Conservation (phyloP, 2,888 invertebrate species). For the Spilosoma lubricipeda region DNA sequence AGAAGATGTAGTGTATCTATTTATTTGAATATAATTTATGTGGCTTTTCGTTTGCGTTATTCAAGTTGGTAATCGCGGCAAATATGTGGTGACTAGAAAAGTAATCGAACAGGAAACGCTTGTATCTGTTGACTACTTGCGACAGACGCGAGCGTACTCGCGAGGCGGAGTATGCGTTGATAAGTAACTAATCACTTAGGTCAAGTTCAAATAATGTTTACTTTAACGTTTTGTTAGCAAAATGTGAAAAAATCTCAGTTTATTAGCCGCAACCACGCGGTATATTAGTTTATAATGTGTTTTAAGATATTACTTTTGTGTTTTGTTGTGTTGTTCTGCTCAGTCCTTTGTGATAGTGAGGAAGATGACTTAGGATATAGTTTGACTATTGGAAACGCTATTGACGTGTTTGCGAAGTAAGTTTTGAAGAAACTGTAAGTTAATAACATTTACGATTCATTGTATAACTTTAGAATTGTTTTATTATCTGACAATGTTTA, state of each 20-base stretch:
- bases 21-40: neutral
- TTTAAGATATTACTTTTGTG: conserved; percentile 59
- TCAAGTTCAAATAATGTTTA: conserved; percentile 81
- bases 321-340: conserved; percentile 60
- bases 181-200: conserved; percentile 75
- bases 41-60: neutral
- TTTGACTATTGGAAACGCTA: conserved; percentile 77
- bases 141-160: conserved; percentile 22
- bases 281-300: conserved; percentile 52
- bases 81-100: conserved; percentile 21
- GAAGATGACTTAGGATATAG: conserved; percentile 74
- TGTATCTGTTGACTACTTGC: conserved; percentile 29
- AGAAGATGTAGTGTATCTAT: neutral
- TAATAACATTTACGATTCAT: neutral
- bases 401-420: conserved; percentile 83
- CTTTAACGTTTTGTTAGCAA: conserved; percentile 73
- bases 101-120: conserved; percentile 43
- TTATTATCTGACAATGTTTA: neutral
- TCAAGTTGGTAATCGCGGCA: conserved; percentile 6
- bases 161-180: conserved; percentile 33
- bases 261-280: conserved; percentile 61
- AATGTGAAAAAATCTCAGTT: conserved; percentile 80
- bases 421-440: conserved; percentile 44
- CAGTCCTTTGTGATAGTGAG: conserved; percentile 64
- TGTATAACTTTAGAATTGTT: neutral